phyloP scores from a whole-genome alignment of 2,113 vertebrate genomes.

The Embiotoca jacksoni region DNA sequence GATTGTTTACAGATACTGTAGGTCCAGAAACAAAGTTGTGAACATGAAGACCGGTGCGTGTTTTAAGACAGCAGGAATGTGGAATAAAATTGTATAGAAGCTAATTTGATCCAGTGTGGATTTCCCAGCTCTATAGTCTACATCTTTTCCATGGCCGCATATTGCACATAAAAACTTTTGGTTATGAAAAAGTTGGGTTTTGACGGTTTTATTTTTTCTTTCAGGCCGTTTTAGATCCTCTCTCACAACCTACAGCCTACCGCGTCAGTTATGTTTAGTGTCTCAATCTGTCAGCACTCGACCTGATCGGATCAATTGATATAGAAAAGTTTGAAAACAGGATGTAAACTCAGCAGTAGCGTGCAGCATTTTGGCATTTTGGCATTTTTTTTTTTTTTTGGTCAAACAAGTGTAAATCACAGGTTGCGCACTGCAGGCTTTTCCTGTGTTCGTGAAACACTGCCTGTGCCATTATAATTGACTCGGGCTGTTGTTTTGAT shows the following conservation, averaged over 20 bases:
- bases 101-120: not conserved
- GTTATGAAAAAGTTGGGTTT: not conserved
- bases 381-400: not conserved
- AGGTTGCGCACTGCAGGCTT: not conserved
- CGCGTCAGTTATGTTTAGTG: not conserved
- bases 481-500: too few species aligned
- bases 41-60: not conserved
- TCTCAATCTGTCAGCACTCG: not conserved
- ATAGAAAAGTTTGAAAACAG: not conserved
- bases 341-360: not conserved
- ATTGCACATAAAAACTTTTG: not conserved
- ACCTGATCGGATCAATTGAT: not conserved
- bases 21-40: too few species aligned
- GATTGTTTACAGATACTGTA: too few species aligned
- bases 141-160: not conserved
- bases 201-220: not conserved
- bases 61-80: not conserved
- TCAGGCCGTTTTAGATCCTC: rapidly evolving
- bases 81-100: not conserved
- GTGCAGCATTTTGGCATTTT: not conserved
- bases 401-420: not conserved
- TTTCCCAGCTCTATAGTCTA: not conserved
- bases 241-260: not conserved
- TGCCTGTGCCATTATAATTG: not conserved
- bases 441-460: not conserved